Percentiles rank a stretch among this genome's conserved stretches.
phyloP scores from a whole-genome alignment of 2,113 vertebrate species.

The Orientallactaga bullata region DNA sequence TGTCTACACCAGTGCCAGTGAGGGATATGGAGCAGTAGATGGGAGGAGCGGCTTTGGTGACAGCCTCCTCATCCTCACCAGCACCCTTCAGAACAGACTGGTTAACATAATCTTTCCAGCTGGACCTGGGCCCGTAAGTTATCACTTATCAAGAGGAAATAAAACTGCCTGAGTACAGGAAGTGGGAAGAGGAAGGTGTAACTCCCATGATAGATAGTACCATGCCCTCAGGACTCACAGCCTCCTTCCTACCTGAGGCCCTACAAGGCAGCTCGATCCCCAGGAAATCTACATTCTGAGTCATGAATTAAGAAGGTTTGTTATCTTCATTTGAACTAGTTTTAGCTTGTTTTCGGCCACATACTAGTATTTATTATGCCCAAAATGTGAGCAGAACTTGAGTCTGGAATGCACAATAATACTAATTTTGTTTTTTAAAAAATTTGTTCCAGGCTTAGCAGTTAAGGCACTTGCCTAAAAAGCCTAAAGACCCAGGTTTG shows the following conservation, averaged over 20 bases:
- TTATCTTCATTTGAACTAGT: background rate
- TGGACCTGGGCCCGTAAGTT: background rate
- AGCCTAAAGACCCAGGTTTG: no score
- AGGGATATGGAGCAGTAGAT: no score
- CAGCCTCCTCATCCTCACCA: constrained; percentile 6
- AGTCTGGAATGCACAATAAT: background rate
- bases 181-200: background rate
- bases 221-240: background rate
- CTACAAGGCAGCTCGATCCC: background rate
- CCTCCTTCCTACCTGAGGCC: background rate
- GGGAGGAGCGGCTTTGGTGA: background rate
- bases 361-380: background rate
- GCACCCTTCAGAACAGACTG: background rate
- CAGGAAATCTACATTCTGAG: background rate
- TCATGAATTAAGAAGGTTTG: background rate
- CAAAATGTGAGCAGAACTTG: background rate
- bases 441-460: no score
- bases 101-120: constrained; percentile 33
- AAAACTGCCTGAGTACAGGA: constrained; percentile 41
- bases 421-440: background rate
- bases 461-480: no score
- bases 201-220: background rate
- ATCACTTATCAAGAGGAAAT: constrained; percentile 63
- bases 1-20: background rate
- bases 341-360: constrained; percentile 9